These are phyloP conservation scores for Neodon shergylaensis DNA, from an alignment of 2,113 vertebrate genomes.

Conservation along the genomic window DNA sequence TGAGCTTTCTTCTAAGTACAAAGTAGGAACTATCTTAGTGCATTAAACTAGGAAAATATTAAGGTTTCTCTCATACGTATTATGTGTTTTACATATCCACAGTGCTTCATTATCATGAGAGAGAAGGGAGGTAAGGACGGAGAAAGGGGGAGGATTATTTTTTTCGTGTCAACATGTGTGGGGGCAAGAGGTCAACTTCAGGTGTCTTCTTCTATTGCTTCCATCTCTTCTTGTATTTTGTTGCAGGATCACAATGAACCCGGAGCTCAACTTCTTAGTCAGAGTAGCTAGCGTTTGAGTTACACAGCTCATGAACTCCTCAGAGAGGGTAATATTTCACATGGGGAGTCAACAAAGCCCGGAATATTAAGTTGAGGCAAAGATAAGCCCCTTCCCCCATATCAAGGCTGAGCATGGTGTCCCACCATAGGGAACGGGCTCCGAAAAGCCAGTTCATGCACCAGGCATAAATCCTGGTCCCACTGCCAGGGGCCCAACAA, in stretches of 20 bases:
- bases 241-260: not conserved
- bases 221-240: not conserved
- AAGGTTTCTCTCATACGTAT: not conserved
- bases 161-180: not conserved
- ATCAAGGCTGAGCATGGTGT: no score
- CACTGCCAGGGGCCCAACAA: no score
- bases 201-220: not conserved
- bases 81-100: not conserved
- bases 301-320: no score
- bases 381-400: no score
- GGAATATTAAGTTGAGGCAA: no score
- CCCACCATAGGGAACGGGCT: no score
- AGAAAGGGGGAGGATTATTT: not conserved
- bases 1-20: not conserved
- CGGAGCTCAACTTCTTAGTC: not conserved
- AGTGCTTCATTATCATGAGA: not conserved
- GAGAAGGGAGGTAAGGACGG: not conserved
- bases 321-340: no score
- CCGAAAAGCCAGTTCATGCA: no score
- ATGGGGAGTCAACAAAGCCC: no score
- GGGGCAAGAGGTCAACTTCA: not conserved
- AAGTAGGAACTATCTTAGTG: not conserved
- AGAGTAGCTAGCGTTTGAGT: not conserved
- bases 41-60: not conserved
- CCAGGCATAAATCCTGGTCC: no score